Evolutionary conservation across 2,888 invertebrate species (phyloP).

Genomic region (Tillus elongatus): DNA sequence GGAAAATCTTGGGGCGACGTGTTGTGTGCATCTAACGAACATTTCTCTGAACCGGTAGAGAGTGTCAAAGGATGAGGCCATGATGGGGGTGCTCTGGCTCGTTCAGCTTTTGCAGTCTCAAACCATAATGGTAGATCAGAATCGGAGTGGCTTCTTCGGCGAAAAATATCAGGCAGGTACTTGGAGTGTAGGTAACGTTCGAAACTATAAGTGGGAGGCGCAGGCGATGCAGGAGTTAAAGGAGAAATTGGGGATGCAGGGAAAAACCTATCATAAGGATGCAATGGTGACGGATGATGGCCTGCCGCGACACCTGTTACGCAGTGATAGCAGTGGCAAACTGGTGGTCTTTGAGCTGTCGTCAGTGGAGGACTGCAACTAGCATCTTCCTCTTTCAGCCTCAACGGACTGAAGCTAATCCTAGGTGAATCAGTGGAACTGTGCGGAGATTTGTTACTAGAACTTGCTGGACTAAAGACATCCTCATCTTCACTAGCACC

Average conservation of each 20-base stretch:
- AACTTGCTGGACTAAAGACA: slow-evolving; percentile 50
- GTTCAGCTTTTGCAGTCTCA: slow-evolving; percentile 41
- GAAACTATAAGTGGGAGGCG: slow-evolving; percentile 49
- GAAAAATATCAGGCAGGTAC: slow-evolving; percentile 54
- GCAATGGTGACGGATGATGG: slow-evolving; percentile 35
- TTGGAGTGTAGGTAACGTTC: slow-evolving; percentile 55
- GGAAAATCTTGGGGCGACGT: slow-evolving; percentile 71
- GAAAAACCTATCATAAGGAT: slow-evolving; percentile 44
- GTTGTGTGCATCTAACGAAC: slow-evolving; percentile 46
- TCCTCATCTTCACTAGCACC: slow-evolving; percentile 49
- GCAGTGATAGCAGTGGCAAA: slow-evolving; percentile 40
- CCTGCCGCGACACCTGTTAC: slow-evolving; percentile 34
- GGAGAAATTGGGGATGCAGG: slow-evolving; percentile 52
- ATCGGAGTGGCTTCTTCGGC: slow-evolving; percentile 56
- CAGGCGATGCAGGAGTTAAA: slow-evolving; percentile 46
- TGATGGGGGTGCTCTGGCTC: slow-evolving; percentile 34
- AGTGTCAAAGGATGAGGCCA: slow-evolving; percentile 37
- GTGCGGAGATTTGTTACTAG: slow-evolving; percentile 48
- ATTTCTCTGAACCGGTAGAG: slow-evolving; percentile 37
- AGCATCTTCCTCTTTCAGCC: slow-evolving; percentile 46
- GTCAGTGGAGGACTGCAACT: slow-evolving; percentile 37
- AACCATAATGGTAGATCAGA: slow-evolving; percentile 53
- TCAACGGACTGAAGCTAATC: slow-evolving; percentile 48
- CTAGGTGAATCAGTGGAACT: slow-evolving; percentile 48
- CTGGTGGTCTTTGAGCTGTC: slow-evolving; percentile 28